phyloP scores from a whole-genome alignment of 1,140 invertebrate genomes.

The Drosophila ercepeae region DNA sequence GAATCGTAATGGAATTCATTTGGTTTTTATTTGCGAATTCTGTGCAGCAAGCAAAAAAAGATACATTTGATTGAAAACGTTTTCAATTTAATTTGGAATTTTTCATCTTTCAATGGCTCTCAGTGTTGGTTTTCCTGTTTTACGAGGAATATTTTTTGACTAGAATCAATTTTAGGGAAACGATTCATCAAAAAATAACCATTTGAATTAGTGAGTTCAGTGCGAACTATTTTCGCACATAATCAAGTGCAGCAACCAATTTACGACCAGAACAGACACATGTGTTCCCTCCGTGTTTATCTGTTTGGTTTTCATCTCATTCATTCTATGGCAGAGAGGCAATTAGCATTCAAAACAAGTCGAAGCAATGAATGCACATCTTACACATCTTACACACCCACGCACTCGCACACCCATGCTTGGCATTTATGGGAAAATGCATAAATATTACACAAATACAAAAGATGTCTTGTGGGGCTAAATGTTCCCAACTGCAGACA shows the following conservation, averaged over 20 bases:
- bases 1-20: background rate
- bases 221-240: slow-evolving; percentile 51
- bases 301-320: slow-evolving; percentile 7
- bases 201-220: slow-evolving; percentile 20
- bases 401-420: background rate
- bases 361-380: slow-evolving; percentile 66
- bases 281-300: background rate
- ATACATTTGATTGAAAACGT: background rate
- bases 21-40: slow-evolving; percentile 4
- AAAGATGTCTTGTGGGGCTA: slow-evolving; percentile 18
- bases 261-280: slow-evolving; percentile 17
- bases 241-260: slow-evolving; percentile 66
- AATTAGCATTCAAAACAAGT: slow-evolving; percentile 81
- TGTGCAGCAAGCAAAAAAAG: background rate
- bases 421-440: slow-evolving; percentile 65
- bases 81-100: background rate
- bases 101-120: background rate
- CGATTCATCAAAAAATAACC: slow-evolving; percentile 28
- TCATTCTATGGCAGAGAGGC: slow-evolving; percentile 36
- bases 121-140: no score
- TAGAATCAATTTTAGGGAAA: slow-evolving; percentile 5
- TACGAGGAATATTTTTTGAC: background rate
- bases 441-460: slow-evolving; percentile 57
- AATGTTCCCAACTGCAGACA: slow-evolving; percentile 1
- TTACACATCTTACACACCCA: slow-evolving; percentile 25